phyloP scores from a whole-genome alignment of 2,797 vertebrate genomes.

The Diplodus sargus region DNA sequence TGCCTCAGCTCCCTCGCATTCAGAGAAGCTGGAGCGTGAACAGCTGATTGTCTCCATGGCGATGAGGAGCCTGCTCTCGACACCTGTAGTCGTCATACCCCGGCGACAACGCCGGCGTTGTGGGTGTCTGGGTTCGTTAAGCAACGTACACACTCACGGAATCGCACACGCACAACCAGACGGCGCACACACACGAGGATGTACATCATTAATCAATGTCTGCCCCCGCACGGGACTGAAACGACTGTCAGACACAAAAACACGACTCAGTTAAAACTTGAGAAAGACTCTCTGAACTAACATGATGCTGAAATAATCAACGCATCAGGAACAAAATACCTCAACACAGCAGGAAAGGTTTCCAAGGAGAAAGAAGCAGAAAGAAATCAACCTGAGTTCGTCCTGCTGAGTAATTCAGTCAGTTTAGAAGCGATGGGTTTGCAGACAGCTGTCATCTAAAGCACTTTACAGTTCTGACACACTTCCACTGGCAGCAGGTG shows the following conservation, averaged over 20 bases:
- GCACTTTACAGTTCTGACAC: too few species aligned
- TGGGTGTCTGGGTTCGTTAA: neutral
- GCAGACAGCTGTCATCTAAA: too few species aligned
- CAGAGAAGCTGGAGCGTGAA: slow-evolving; percentile 36
- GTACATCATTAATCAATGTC: neutral
- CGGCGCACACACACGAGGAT: neutral
- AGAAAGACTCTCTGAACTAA: too few species aligned
- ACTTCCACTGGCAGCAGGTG: neutral
- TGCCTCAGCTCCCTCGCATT: neutral
- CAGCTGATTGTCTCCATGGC: slow-evolving; percentile 31
- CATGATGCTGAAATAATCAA: too few species aligned
- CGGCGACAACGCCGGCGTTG: neutral
- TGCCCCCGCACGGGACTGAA: neutral
- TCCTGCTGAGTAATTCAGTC: neutral
- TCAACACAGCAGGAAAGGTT: too few species aligned
- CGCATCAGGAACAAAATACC: too few species aligned
- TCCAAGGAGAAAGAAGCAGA: neutral
- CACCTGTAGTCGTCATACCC: slow-evolving; percentile 25
- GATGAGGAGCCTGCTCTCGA: slow-evolving; percentile 22
- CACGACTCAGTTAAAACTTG: too few species aligned
- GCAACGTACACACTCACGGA: neutral
- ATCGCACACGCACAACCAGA: neutral
- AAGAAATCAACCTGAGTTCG: neutral
- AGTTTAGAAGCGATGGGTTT: too few species aligned
- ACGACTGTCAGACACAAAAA: neutral